Base-by-base conservation (phyloP, 1,140 invertebrate genomes). In the Drosophila ironensis region DNA sequence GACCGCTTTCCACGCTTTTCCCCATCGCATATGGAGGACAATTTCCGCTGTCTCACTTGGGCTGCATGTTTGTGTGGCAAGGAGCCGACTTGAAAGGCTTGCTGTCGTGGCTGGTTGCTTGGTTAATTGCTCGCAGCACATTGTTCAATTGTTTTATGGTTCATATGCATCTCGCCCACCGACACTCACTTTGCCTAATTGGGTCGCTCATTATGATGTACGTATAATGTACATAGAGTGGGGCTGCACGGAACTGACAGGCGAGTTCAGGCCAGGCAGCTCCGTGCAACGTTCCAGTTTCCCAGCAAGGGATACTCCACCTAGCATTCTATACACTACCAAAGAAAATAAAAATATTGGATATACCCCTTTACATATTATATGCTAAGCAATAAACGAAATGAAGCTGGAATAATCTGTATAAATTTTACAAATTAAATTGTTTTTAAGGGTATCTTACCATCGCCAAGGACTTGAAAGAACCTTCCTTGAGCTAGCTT, bases 61-160 rank as follows among this genome's bases (percentile, higher is more conserved):
- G 56, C 19, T 47, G 63, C 53, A 48, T 46, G 11, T 48, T 40
- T 19, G 27, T 63, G 24, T 63, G 24, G 60, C 57, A 2, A 16
- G 8, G 2, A 37, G 14, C 14, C 33, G 9, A 37, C 14, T 16
- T 37, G 16, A 37, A 37, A 37, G 33, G 33, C 25, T 25, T 17
- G 35, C n/a, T 24, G 19, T 33, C 33, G 38, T 40, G 37, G 51
- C 54, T 6, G 60, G 56, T 50, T 48, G 48, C 53, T 48, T 60
- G 71, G 66, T 80, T 71, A 69, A 86, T 72, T 72, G 71, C 60
- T 80, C 38, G 46, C 67, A 71, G 70, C 75, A 75, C 74, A 80
- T 75, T 86, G 74, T 80, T 86, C 71, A 86, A 86, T 86, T 86
- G 80, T 86, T 84, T 75, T 86, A 75, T 86, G 80, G 80, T 80